Evolutionary conservation across 2,113 vertebrate species (phyloP), one percentile per base, ranked within the genome.

Genomic region (Datnioides undecimradiatus): DNA sequence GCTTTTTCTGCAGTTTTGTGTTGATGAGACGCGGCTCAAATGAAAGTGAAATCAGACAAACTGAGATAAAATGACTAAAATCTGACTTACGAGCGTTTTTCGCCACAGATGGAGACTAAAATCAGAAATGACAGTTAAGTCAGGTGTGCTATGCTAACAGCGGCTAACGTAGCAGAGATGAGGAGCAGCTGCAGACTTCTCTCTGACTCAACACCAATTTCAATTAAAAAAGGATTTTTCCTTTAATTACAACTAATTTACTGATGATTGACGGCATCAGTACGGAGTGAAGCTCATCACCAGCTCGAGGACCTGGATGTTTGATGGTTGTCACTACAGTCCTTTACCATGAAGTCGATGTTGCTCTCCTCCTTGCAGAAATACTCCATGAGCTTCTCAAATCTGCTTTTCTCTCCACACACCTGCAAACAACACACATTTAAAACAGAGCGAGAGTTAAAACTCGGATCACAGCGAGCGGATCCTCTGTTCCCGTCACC

Each of bases 291-390:
- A 51, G n/a, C 48, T 1, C 48, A 6, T 23, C n/a, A 25, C 6
- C 48, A 8, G 14, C 34, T 25, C 2, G n/a, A n/a, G n/a, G n/a
- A n/a, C n/a, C n/a, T 38, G 10, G 36, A 25, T 25, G 43, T 4
- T 21, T 2, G 17, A 8, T 19, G 43, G 16, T 14, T 36, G 12
- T 16, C 16, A 3, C 3, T 23, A 12, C 7, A 46, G 38, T n/a
- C n/a, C 1, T 82, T 96, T 93, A 99, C 98, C 97, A 97, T 97
- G 93, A 98, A 98, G 94, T 99, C 98, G 0, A 99, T 97, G 93
- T 96, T 98, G 89, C 75, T 94, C 57, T 99, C 98, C 58, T 98
- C 97, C 0, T 95, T 96, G 64, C 84, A 90, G 92, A 99, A 99
- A 92, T 96, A 99, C 34, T 99, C 98, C 97, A 99, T 98, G 73